Evolutionary conservation across 2,888 invertebrate genomes (phyloP), one percentile per base, ranked within the genome.

Genomic region (Shargacucullia verbasci): DNA sequence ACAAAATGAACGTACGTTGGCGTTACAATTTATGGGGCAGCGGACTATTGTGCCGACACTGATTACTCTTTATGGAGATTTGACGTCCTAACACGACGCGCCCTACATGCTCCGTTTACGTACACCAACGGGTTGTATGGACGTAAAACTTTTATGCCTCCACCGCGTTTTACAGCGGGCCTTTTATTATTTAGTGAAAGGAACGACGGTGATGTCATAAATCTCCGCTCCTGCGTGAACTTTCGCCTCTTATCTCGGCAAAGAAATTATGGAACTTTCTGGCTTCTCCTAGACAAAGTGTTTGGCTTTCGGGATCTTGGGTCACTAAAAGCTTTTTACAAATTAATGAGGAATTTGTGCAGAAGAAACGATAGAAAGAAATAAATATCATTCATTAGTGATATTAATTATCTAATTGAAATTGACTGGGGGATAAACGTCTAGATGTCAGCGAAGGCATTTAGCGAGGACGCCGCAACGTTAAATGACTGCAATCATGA

Each of bases 171-270:
- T 93, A 93, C 92, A 93, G 91, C 91, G 86, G 87, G 85, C 87
- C 91, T 92, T 93, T 93, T 92, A 93, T 94, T 94, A 94, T 94
- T 93, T 94, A 94, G 93, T 94, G 92, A 92, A 94, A 92, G 91
- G 92, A 91, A 88, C 90, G 88, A 89, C 91, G 91, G 90, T 91
- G 91, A 92, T 89, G 92, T 92, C 92, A 92, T 94, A 94, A 94
- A 93, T 94, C 93, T 93, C 91, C 85, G 90, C 89, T 92, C 89
- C 92, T 91, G 92, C 92, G 91, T 92, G 92, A 94, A 93, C 92
- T 92, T 92, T 92, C 90, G 90, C 93, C 92, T 92, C 92, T 93
- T 93, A 93, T 93, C 93, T 92, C 88, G 88, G 89, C 87, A 87
- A 92, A 91, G 92, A 91, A 93, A 93, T 93, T 92, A 92, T 92